phyloP scores from a whole-genome alignment of 2,888 invertebrate genomes.

The Caenorhabditis macrosperma region DNA sequence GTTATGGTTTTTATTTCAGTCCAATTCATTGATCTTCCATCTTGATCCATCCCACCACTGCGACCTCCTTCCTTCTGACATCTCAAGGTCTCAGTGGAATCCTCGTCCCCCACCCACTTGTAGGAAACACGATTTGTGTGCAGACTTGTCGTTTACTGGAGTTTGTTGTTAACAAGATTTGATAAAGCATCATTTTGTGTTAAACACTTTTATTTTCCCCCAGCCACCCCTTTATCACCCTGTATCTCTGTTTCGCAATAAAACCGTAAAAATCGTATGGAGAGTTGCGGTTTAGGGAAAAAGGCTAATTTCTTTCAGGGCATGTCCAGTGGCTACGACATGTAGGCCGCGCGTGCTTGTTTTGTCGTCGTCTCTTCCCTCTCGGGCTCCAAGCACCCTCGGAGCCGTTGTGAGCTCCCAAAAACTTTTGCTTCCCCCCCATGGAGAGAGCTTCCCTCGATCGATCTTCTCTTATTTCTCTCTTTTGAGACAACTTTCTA shows the following conservation, averaged over 20 bases:
- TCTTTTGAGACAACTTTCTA: neutral
- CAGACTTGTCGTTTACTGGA: slow-evolving; percentile 50
- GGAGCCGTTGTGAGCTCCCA: neutral
- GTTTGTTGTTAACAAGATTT: slow-evolving; percentile 64
- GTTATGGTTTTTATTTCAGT: slow-evolving; percentile 52
- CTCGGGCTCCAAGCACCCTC: slow-evolving; percentile 1
- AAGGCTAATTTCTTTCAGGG: neutral
- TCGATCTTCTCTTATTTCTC: slow-evolving; percentile 16
- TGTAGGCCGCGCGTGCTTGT: slow-evolving; percentile 1
- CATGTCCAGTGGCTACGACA: neutral
- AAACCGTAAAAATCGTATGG: slow-evolving; percentile 27
- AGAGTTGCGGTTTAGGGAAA: neutral
- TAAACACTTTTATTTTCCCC: slow-evolving; percentile 26
- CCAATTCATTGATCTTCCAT: slow-evolving; percentile 53
- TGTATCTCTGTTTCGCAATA: slow-evolving; percentile 52
- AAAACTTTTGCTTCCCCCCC: slow-evolving; percentile 46
- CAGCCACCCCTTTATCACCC: neutral
- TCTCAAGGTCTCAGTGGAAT: slow-evolving; percentile 41
- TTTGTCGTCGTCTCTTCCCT: slow-evolving; percentile 1
- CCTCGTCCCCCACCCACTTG: slow-evolving; percentile 31
- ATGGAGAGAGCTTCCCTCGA: neutral
- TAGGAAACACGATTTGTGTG: slow-evolving; percentile 53
- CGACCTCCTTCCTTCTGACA: slow-evolving; percentile 41
- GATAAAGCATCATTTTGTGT: slow-evolving; percentile 65
- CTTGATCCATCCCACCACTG: slow-evolving; percentile 20